Evolutionary conservation across 2,113 vertebrate genomes (phyloP).

Genomic region (Laterallus jamaicensis): DNA sequence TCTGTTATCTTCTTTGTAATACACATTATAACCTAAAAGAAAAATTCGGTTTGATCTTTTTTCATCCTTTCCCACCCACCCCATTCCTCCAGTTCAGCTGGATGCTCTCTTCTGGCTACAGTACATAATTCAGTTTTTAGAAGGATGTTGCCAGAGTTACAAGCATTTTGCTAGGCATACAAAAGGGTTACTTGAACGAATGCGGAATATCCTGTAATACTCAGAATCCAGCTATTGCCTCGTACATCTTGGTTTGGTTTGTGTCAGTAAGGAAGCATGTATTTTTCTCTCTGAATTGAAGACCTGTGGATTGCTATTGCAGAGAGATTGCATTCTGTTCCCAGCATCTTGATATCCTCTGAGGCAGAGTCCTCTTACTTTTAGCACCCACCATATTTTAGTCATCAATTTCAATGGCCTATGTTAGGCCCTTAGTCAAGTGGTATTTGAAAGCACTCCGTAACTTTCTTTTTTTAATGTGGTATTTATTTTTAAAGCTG

Average conservation of each 20-base stretch:
- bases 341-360: neutral
- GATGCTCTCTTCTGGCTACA: neutral
- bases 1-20: neutral
- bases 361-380: neutral
- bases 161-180: neutral
- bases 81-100: neutral
- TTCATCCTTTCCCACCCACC: neutral
- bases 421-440: slow-evolving; percentile 22
- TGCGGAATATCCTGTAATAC: neutral
- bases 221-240: neutral
- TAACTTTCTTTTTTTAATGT: slow-evolving; percentile 46
- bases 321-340: neutral
- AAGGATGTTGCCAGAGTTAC: neutral
- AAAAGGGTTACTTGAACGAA: neutral
- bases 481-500: slow-evolving; percentile 80
- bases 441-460: slow-evolving; percentile 6
- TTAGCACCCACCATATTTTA: slow-evolving; percentile 26
- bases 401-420: neutral
- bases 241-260: neutral
- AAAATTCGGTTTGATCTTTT: neutral
- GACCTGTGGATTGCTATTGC: slow-evolving; percentile 3
- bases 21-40: neutral
- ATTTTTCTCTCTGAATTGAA: neutral
- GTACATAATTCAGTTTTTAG: neutral
- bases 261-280: neutral